phyloP scores from a whole-genome alignment of 2,888 invertebrate species.

The Scrobipalpa atriplicella region DNA sequence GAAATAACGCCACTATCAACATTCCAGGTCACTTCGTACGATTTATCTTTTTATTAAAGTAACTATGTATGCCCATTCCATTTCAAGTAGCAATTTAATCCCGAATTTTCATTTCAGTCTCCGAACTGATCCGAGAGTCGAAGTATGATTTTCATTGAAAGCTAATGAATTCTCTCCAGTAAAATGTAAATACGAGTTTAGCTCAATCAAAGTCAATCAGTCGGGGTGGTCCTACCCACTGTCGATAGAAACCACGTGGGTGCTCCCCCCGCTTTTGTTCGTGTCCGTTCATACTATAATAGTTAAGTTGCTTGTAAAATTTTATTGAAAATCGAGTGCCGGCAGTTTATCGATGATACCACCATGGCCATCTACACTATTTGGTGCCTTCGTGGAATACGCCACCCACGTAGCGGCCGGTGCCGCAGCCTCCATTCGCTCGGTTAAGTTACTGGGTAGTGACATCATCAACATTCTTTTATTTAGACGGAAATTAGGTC shows the following conservation, averaged over 20 bases:
- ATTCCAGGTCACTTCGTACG: slow-evolving; percentile 78
- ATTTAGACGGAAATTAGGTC: slow-evolving; percentile 21
- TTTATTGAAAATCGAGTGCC: slow-evolving; percentile 54
- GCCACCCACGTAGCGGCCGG: slow-evolving; percentile 72
- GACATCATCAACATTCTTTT: slow-evolving; percentile 27
- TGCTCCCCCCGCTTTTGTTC: slow-evolving; percentile 20
- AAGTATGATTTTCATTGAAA: neutral
- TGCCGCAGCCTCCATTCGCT: slow-evolving; percentile 39
- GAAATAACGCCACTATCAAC: slow-evolving; percentile 80
- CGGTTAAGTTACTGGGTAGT: slow-evolving; percentile 50
- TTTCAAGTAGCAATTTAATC: slow-evolving; percentile 9
- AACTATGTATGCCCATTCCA: slow-evolving; percentile 29
- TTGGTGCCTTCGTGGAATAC: slow-evolving; percentile 73
- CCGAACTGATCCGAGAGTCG: neutral
- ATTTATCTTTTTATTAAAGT: slow-evolving; percentile 68
- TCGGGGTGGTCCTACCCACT: slow-evolving; percentile 26
- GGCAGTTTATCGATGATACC: slow-evolving; percentile 60
- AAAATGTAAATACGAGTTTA: slow-evolving; percentile 16
- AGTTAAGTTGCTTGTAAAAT: slow-evolving; percentile 40
- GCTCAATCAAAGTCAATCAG: slow-evolving; percentile 12
- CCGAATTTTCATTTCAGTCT: neutral
- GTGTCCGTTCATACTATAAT: slow-evolving; percentile 44
- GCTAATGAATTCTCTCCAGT: slow-evolving; percentile 4
- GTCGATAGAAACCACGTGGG: slow-evolving; percentile 17
- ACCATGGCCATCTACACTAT: slow-evolving; percentile 65